Percentiles rank a stretch among this genome's conserved stretches.
phyloP scores from a whole-genome alignment of 2,888 invertebrate genomes.

The Orthonevra nobilis region DNA sequence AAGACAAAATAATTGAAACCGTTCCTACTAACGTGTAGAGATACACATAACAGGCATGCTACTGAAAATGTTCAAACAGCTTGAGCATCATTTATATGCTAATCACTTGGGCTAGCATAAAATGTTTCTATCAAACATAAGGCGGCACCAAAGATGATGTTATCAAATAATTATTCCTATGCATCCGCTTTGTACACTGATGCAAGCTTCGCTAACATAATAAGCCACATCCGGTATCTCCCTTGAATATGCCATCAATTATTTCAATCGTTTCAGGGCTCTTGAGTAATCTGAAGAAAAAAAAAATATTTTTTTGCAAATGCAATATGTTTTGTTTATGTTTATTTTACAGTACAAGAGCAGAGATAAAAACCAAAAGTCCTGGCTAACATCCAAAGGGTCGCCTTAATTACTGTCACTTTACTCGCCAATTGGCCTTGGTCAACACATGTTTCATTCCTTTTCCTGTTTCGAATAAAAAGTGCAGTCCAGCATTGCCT shows the following conservation, averaged over 20 bases:
- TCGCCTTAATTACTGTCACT: slow-evolving; percentile 9
- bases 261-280: slow-evolving; percentile 6
- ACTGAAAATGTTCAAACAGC: slow-evolving; percentile 50
- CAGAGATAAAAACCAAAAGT: slow-evolving; percentile 5
- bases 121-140: slow-evolving; percentile 46
- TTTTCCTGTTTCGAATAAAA: slow-evolving; percentile 34
- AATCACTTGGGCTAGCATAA: slow-evolving; percentile 57
- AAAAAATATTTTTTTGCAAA: slow-evolving; percentile 8
- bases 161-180: slow-evolving; percentile 62
- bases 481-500: slow-evolving; percentile 11
- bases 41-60: neutral
- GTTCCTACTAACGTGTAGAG: neutral
- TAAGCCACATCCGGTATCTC: slow-evolving; percentile 3
- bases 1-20: too few species aligned
- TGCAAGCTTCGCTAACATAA: slow-evolving; percentile 29
- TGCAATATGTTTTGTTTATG: slow-evolving; percentile 6
- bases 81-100: slow-evolving; percentile 62
- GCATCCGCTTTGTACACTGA: neutral
- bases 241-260: neutral
- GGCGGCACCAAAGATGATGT: slow-evolving; percentile 28
- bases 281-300: slow-evolving; percentile 6
- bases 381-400: slow-evolving; percentile 3
- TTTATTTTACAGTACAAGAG: neutral
- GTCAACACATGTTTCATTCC: slow-evolving; percentile 13
- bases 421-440: slow-evolving; percentile 25